phyloP scores from a whole-genome alignment of 1,140 invertebrate genomes.

The Lepidurus apus region DNA sequence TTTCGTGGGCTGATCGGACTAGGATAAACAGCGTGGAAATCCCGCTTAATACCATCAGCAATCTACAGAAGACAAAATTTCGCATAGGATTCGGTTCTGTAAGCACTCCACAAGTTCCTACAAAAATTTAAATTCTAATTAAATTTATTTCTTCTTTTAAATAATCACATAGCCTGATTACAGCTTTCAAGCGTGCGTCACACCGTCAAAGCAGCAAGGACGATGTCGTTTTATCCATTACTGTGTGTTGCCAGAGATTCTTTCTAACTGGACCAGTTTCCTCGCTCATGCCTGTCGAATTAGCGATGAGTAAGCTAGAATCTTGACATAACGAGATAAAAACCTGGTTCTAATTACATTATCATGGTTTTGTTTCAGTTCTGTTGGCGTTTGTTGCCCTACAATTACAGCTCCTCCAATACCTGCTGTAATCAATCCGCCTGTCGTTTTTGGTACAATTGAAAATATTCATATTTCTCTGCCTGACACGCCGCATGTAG shows the following conservation, averaged over 20 bases:
- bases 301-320: constrained; percentile 32
- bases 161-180: constrained; percentile 28
- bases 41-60: not conserved
- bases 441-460: not conserved
- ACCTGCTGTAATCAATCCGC: not conserved
- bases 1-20: not conserved
- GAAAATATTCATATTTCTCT: too few species aligned
- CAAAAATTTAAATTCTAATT: not conserved
- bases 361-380: constrained; percentile 19
- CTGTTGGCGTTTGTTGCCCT: constrained; percentile 34
- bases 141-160: not conserved
- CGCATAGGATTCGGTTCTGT: not conserved
- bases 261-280: constrained; percentile 22
- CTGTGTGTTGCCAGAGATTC: constrained; percentile 30
- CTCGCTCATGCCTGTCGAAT: constrained; percentile 33
- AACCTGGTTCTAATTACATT: not conserved
- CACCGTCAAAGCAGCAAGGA: constrained; percentile 17
- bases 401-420: not conserved
- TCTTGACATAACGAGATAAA: too few species aligned
- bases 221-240: constrained; percentile 33
- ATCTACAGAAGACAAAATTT: not conserved
- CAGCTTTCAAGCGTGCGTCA: constrained; percentile 28
- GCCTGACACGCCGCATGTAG: not conserved
- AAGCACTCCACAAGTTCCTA: not conserved
- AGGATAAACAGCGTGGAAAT: not conserved